Evolutionary conservation across 2,113 vertebrate species (phyloP), one percentile per base, ranked within the genome.

Genomic region (Illadopsis cleaveri): DNA sequence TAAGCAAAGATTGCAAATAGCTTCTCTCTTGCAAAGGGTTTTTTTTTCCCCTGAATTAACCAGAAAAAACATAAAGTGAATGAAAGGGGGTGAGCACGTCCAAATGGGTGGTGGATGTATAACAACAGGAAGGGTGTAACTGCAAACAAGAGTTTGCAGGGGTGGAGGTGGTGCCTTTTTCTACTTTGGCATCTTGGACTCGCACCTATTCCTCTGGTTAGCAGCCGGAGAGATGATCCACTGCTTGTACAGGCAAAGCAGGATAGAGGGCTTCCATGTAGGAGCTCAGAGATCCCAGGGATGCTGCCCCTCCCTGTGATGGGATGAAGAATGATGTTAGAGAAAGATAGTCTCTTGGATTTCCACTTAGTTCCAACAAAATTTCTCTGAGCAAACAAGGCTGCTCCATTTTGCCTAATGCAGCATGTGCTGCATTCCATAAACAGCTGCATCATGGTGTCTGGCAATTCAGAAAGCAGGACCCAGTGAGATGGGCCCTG

Each of bases 211-310:
- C 16, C 22, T 86, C 30, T 27, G 44, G 24, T 0, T 79, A 65
- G 47, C 61, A 87, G 33, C 24, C 61, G 71, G 78, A 85, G 40
- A 31, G n/a, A 54, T 60, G 23, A 70, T 47, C 60, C 9, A 19
- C 31, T 1, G 0, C 10, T 2, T 48, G 24, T 38, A 14, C 0
- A 0, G 25, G 54, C 58, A 27, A 45, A 47, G 30, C 38, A 58
- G 70, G 35, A 58, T 28, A 70, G 38, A 77, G 25, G 14, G 44
- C 21, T 93, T n/a, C 51, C 33, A 54, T 2, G 1, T 69, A 24
- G 21, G 64, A 5, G 1, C 45, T 65, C 37, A 70, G 70, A 53
- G 28, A 61, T 61, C 40, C 22, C 20, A 33, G 35, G n/a, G 19
- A 20, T 60, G 40, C 72, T 40, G 37, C n/a, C 11, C 15, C 45